These are phyloP conservation scores for Catharus ustulatus DNA, from an alignment of 2,797 vertebrate genomes.

Conservation along the genomic window DNA sequence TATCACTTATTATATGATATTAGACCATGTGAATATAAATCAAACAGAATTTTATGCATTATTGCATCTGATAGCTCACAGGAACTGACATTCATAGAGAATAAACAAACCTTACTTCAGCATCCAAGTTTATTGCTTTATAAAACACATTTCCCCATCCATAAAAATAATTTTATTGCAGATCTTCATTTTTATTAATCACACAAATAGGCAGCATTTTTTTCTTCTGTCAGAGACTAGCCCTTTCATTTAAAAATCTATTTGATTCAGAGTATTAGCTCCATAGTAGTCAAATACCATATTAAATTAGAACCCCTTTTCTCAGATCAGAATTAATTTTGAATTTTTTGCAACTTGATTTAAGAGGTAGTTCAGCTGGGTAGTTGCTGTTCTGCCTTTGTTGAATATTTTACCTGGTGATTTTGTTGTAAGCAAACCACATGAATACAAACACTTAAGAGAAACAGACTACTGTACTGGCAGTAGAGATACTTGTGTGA, in stretches of 20 bases:
- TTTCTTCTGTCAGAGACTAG: background rate
- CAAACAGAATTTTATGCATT: constrained; percentile 35
- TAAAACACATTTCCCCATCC: background rate
- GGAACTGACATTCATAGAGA: background rate
- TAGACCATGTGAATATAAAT: constrained; percentile 14
- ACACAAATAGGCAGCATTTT: background rate
- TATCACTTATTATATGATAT: background rate
- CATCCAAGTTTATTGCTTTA: background rate
- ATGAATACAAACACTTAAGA: background rate
- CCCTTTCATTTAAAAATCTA: constrained; percentile 4
- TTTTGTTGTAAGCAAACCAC: background rate
- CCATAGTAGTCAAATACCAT: background rate
- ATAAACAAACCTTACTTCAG: background rate
- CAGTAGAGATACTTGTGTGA: background rate
- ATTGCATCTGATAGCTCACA: constrained; percentile 15
- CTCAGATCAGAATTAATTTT: background rate
- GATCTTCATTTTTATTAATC: background rate
- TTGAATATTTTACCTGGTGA: background rate
- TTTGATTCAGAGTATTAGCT: constrained; percentile 1
- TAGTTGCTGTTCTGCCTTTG: background rate
- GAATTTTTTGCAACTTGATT: background rate
- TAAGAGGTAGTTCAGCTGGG: background rate
- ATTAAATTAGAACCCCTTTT: background rate
- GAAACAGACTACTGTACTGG: background rate
- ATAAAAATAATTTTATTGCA: background rate